Base-by-base conservation (phyloP, 2,797 vertebrate genomes). In the Notolabrus celidotus region DNA sequence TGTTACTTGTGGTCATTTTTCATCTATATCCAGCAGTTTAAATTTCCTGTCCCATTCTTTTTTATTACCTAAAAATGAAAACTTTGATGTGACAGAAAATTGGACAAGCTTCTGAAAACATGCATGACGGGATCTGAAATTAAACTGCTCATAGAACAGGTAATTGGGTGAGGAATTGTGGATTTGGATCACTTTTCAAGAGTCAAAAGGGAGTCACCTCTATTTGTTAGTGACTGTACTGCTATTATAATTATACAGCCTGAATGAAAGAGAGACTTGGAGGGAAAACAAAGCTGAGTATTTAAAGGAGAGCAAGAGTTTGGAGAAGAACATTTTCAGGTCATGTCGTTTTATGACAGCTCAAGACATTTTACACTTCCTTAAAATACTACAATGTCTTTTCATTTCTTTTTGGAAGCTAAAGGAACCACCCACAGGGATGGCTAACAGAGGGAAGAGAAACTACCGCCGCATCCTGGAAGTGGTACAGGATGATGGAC, bases 401-500 rank as follows among this genome's bases (percentile, higher is more conserved):
- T 68, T 80, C 58, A 74, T 71, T 78, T 55, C 50, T 55, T 64
- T 64, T 71, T 52, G 19, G 74, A 64, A 68, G 62, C 76, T 58
- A 61, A 73, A 82, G 61, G 63, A 84, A 68, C 83, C 72, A 76
- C 80, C 80, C 56, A 82, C 60, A 77, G 76, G 81, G 73, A 75
- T 71, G 65, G 79, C 74, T 71, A 69, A 50, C 43, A 31, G 73
- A 81, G 82, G 53, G 73, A 83, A 82, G 83, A 85, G 83, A 86
- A 84, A 80, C 82, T 64, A 46, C 78, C 50, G 73, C 83, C 52
- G 74, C 85, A 88, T 85, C 79, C 82, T 81, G 65, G 70, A 88
- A 87, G 80, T 84, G 64, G 79, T 87, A 75, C 88, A 89, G 81
- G 72, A 89, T 91, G 86, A 92, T 91, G 87, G 85, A 92, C 78